Percentiles rank a stretch among this genome's conserved stretches.
Evolutionary conservation across 2,888 invertebrate species (phyloP).

Genomic region (Rhorus exstirpatorius): DNA sequence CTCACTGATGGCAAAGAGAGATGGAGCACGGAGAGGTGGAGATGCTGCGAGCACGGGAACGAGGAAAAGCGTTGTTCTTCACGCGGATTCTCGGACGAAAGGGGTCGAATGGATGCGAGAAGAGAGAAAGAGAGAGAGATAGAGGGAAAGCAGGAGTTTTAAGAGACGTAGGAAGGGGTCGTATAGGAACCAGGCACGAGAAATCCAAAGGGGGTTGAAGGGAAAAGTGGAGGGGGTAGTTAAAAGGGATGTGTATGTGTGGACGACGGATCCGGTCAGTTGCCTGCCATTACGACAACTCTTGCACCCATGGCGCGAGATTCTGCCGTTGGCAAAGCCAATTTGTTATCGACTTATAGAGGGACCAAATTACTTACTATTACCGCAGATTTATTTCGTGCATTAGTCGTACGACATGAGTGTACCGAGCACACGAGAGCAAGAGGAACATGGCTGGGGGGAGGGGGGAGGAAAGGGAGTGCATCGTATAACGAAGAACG

Average conservation of each 20-base stretch:
- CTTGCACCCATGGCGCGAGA: conserved; percentile 66
- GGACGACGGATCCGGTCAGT: conserved; percentile 84
- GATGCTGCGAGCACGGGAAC: conserved; percentile 26
- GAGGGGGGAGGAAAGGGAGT: background rate
- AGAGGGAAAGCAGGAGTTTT: conserved; percentile 26
- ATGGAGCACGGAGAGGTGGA: conserved; percentile 40
- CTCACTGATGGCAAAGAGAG: background rate
- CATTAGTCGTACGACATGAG: conserved; percentile 79
- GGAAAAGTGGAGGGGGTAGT: conserved; percentile 43
- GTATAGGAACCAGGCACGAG: conserved; percentile 14
- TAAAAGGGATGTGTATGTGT: conserved; percentile 72
- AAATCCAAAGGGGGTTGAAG: conserved; percentile 35
- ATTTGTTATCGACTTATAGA: conserved; percentile 86
- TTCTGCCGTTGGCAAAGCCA: conserved; percentile 84
- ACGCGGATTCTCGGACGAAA: conserved; percentile 30
- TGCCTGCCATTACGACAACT: conserved; percentile 82
- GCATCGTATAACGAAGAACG: conserved; percentile 22
- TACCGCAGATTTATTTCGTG: conserved; percentile 86
- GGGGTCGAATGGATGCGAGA: background rate
- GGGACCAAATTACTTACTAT: conserved; percentile 85
- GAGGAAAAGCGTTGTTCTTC: conserved; percentile 36
- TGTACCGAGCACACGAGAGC: conserved; percentile 38
- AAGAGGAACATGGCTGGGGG: too few species aligned
- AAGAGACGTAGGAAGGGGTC: conserved; percentile 45
- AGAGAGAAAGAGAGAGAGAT: conserved; percentile 1